These are phyloP conservation scores for Poeciliopsis occidentalis DNA, from an alignment of 2,113 vertebrate genomes.

Conservation along the genomic window DNA sequence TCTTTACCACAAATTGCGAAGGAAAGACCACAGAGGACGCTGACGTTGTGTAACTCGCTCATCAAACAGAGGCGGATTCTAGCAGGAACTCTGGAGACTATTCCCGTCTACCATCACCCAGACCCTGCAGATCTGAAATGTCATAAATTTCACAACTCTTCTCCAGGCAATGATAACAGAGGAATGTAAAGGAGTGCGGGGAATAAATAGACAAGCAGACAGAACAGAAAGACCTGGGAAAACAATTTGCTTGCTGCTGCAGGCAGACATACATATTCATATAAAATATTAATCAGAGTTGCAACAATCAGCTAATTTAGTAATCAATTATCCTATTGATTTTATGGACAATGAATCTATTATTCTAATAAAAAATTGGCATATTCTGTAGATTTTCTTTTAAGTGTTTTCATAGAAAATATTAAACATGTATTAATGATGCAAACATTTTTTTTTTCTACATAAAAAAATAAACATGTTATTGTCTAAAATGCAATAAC, in stretches of 20 bases:
- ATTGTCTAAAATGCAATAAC: too few species aligned
- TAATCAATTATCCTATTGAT: too few species aligned
- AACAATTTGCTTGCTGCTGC: not conserved
- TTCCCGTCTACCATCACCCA: constrained; percentile 57
- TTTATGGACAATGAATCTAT: too few species aligned
- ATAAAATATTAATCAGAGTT: not conserved
- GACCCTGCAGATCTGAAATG: constrained; percentile 49
- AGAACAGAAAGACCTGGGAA: not conserved
- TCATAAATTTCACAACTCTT: constrained; percentile 59
- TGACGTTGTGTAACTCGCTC: constrained; percentile 58
- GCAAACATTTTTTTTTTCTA: too few species aligned
- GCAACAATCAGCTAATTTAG: too few species aligned
- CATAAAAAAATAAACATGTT: too few species aligned
- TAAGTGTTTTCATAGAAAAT: too few species aligned
- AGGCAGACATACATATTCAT: too few species aligned
- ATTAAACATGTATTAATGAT: too few species aligned
- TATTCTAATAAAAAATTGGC: too few species aligned
- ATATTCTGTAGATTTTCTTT: too few species aligned
- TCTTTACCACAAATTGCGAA: constrained; percentile 28
- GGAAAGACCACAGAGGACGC: constrained; percentile 38
- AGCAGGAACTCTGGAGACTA: constrained; percentile 52
- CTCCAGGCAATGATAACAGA: constrained; percentile 53
- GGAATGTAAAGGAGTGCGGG: constrained; percentile 1
- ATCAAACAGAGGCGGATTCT: constrained; percentile 58
- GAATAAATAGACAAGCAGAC: constrained; percentile 13